phyloP scores from a whole-genome alignment of 2,113 vertebrate species.

The Corvus cornix region DNA sequence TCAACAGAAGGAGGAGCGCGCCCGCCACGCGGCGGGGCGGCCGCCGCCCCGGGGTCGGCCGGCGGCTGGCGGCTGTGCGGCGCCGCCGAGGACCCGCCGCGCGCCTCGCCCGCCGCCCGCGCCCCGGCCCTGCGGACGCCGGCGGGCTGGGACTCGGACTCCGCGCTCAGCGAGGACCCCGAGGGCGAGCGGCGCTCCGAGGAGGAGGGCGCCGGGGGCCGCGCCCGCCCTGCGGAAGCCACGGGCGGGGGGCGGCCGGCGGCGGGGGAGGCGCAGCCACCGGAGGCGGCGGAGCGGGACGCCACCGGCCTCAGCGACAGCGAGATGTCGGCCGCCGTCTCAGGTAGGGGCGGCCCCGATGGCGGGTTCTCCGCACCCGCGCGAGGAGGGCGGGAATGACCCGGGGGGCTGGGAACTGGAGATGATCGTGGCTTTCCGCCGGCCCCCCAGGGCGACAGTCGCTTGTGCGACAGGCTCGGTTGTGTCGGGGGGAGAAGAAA shows the following conservation, averaged over 20 bases:
- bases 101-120: constrained; percentile 37
- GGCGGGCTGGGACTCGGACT: constrained; percentile 82
- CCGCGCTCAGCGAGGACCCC: constrained; percentile 82
- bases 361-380: neutral
- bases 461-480: no score
- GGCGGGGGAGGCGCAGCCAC: constrained; percentile 5
- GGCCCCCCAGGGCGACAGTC: neutral
- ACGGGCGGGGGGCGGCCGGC: neutral
- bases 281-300: constrained; percentile 63
- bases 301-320: constrained; percentile 83
- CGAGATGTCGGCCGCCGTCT: constrained; percentile 81
- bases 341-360: constrained; percentile 72
- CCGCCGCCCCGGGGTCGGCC: no score
- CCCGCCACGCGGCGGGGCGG: no score
- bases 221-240: constrained; percentile 28
- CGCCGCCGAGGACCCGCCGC: neutral
- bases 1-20: no score
- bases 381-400: neutral
- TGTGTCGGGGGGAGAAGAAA: neutral
- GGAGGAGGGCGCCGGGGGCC: constrained; percentile 53
- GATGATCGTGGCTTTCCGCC: neutral
- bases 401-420: neutral
- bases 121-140: constrained; percentile 41
- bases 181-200: constrained; percentile 71
- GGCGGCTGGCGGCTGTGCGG: no score